A percentile compares a stretch with the other conserved stretches of the same genome.
phyloP scores from a whole-genome alignment of 2,113 vertebrate genomes.

The Trematocara variabile region DNA sequence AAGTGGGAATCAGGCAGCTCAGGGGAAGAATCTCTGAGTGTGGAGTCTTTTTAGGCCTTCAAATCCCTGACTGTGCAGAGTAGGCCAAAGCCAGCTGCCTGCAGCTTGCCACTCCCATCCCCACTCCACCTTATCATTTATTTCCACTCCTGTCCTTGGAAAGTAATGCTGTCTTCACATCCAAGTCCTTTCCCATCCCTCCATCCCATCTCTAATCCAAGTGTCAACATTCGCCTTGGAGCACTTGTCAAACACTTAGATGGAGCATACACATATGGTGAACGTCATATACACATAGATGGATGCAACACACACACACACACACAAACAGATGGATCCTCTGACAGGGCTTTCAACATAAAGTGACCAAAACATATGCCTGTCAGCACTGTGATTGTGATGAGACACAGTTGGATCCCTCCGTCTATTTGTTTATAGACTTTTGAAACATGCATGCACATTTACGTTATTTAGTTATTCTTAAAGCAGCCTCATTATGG shows the following conservation, averaged over 20 bases:
- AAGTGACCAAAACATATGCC: conserved; percentile 42
- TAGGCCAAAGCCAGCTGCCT: background rate
- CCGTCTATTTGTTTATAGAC: background rate
- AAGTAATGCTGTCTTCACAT: conserved; percentile 9
- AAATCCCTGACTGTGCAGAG: conserved; percentile 10
- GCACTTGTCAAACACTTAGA: conserved; percentile 34
- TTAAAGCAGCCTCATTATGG: background rate
- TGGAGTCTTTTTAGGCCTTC: background rate
- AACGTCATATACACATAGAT: background rate
- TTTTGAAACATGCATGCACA: background rate
- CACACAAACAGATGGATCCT: conserved; percentile 25
- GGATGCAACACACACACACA: background rate
- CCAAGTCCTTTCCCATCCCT: background rate
- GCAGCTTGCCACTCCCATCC: background rate
- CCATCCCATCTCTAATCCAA: conserved; percentile 7
- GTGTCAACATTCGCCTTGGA: conserved; percentile 46
- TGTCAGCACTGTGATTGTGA: conserved; percentile 23
- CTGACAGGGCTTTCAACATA: conserved; percentile 30
- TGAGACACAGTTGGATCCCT: background rate
- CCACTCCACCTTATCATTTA: conserved; percentile 14
- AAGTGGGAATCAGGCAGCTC: conserved; percentile 5
- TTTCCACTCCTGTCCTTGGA: conserved; percentile 36
- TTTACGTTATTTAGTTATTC: background rate
- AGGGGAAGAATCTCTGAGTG: background rate
- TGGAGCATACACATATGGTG: conserved; percentile 1